phyloP scores from a whole-genome alignment of 1,140 invertebrate species.

The Harlomillsia oculata region DNA sequence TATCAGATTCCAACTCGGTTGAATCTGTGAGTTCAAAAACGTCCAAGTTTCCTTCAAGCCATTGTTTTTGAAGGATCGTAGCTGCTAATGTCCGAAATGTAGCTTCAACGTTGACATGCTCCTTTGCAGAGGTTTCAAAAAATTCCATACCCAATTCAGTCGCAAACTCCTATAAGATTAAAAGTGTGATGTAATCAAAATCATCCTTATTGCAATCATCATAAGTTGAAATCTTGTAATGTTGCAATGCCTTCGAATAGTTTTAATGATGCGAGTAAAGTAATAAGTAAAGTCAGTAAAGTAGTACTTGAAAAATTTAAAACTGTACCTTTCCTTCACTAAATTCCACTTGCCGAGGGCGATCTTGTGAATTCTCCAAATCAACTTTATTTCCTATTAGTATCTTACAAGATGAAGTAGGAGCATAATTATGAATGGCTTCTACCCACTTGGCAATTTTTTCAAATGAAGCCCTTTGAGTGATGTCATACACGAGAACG shows the following conservation, averaged over 20 bases:
- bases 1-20: no score
- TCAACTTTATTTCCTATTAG: conserved; percentile 61
- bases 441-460: conserved; percentile 79
- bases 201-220: background rate
- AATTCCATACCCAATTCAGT: conserved; percentile 71
- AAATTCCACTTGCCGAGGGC: no score
- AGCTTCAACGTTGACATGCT: conserved; percentile 60
- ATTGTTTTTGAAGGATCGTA: background rate
- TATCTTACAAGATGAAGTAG: conserved; percentile 78
- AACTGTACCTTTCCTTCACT: background rate
- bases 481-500: conserved; percentile 83
- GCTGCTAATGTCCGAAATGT: conserved; percentile 52
- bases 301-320: no score
- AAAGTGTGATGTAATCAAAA: background rate
- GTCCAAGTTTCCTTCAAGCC: conserved; percentile 1
- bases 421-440: conserved; percentile 73
- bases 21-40: no score
- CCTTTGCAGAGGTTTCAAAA: conserved; percentile 82
- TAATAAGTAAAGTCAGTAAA: no score
- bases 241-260: no score
- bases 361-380: conserved; percentile 38
- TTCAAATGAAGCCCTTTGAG: conserved; percentile 76
- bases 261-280: no score
- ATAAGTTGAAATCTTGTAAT: background rate
- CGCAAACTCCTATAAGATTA: conserved; percentile 48